Percentiles rank a stretch among this genome's conserved stretches.
Evolutionary conservation across 2,113 vertebrate genomes (phyloP).

Genomic region (Coturnix japonica): DNA sequence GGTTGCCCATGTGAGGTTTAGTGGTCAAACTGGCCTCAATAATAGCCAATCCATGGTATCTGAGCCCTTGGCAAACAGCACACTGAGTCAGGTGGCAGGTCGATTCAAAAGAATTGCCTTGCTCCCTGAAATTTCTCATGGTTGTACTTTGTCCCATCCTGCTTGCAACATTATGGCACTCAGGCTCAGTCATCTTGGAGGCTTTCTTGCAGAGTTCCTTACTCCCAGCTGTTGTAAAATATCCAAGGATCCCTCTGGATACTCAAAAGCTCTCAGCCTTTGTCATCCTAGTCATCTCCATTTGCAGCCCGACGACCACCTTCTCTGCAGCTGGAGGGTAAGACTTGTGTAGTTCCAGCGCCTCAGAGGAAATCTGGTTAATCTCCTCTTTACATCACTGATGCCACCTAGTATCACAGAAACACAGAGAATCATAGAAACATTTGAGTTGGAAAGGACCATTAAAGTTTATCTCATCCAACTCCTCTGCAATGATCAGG

Average conservation of each 20-base stretch:
- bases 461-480: too few species aligned
- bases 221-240: neutral
- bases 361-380: fast-evolving
- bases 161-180: too few species aligned
- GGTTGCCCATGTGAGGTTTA: neutral
- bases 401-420: too few species aligned
- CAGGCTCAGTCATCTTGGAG: fast-evolving
- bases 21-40: neutral
- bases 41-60: too few species aligned
- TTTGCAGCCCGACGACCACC: neutral
- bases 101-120: neutral
- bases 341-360: neutral
- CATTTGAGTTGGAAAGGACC: too few species aligned
- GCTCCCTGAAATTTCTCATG: neutral
- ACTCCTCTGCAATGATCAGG: too few species aligned
- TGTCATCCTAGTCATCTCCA: neutral
- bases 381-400: neutral
- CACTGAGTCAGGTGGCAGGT: neutral
- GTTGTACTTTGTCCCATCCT: neutral
- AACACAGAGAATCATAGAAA: too few species aligned
- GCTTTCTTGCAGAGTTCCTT: neutral
- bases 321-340: neutral
- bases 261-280: neutral
- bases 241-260: neutral
- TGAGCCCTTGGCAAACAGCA: neutral